Evolutionary conservation across 2,888 invertebrate species (phyloP).

Genomic region (Aleiodes leptofemur): DNA sequence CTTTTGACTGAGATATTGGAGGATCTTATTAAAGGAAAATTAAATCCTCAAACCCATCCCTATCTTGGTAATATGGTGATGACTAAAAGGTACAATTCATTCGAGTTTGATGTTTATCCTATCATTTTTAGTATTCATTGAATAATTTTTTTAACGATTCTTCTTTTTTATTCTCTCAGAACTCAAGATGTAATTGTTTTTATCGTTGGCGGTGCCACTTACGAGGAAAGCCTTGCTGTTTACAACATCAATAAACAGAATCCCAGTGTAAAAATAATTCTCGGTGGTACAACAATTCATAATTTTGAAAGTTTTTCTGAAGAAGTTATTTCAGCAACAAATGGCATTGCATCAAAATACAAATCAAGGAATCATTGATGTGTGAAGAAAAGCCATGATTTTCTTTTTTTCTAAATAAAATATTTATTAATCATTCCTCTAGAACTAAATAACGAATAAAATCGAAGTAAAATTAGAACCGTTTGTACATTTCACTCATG

Average conservation of each 20-base stretch:
- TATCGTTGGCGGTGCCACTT: constrained; percentile 96
- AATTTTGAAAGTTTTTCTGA: constrained; percentile 89
- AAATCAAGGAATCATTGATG: constrained; percentile 73
- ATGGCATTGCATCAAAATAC: constrained; percentile 81
- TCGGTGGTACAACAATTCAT: constrained; percentile 95
- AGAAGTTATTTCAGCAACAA: constrained; percentile 84
- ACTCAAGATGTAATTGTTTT: constrained; percentile 97
- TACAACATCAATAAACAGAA: constrained; percentile 87
- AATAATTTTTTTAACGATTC: constrained; percentile 32
- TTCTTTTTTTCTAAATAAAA: constrained; percentile 54
- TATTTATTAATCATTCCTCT: constrained; percentile 59
- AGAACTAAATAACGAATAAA: constrained; percentile 6
- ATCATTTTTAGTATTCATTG: constrained; percentile 29
- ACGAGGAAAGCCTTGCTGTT: constrained; percentile 94
- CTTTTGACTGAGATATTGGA: constrained; percentile 92
- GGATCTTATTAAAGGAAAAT: constrained; percentile 91
- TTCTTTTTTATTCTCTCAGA: constrained; percentile 73
- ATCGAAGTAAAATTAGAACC: background rate
- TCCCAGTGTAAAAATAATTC: constrained; percentile 84
- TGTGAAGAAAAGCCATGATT: constrained; percentile 31
- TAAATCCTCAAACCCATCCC: constrained; percentile 92
- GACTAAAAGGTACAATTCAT: constrained; percentile 76
- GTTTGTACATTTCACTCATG: background rate
- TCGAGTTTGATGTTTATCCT: background rate
- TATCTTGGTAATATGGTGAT: constrained; percentile 80